Base-by-base conservation (phyloP, 1,140 invertebrate genomes). In the Trachelipus rathkii region DNA sequence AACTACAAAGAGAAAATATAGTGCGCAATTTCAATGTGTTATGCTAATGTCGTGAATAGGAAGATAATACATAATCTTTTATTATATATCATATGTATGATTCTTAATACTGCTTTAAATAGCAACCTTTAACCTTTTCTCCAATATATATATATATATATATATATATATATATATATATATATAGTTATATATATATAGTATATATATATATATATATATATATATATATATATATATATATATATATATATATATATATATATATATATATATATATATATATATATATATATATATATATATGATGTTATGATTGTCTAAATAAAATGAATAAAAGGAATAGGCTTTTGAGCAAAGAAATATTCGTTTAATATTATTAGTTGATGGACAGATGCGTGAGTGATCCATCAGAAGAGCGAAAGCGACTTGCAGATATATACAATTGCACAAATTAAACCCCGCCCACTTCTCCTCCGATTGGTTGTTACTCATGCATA, bases 211-310 rank as follows among this genome's bases (percentile, higher is more conserved):
- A 60, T 19, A 15, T 19, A 19, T 60, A 60, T 13, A 60, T 60
- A 60, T 19, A 33, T 33, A 33, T 60, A 19, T 60, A 60, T 60
- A 60, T 60, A 60, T 60, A 60, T 60, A 60, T 60, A 60, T 60
- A 60, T 60, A 60, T 60, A 60, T 60, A 60, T 60, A 60, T 60
- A 60, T 60, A 60, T 60, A 60, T 60, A 60, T 60, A 60, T 60
- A 60, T 60, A 60, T 60, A 60, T 60, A 60, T 60, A 60, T 19
- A 60, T 19, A 60, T 19, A 15, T 60, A 13, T 19, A 13, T 60
- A 13, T 60, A 19, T 60, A 60, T 60, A 60, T 60, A 15, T 60
- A 60, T 60, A 60, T 60, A 60, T 60, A 60, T 15, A 19, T 19
- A 60, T 60, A 60, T 15, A 60, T 15, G 19, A 3, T 60, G 8